These are phyloP conservation scores for Ptilorrhoa leucosticta DNA, from an alignment of 2,113 vertebrate genomes.

Conservation along the genomic window DNA sequence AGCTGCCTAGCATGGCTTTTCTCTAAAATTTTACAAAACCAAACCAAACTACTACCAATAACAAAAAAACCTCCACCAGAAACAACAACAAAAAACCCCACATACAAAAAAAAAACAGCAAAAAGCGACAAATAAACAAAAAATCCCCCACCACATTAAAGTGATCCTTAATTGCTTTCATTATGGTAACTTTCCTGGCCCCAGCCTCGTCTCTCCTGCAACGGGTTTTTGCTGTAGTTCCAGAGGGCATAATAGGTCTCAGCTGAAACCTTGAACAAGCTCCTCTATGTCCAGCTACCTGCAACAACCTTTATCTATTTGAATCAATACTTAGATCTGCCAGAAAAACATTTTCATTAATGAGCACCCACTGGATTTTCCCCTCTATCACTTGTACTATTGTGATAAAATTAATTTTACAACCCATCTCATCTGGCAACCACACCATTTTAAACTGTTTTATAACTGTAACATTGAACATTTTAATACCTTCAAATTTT, in stretches of 20 bases:
- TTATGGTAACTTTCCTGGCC: neutral
- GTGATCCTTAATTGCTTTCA: neutral
- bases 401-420: neutral
- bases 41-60: neutral
- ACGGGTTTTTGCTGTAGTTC: neutral
- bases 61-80: neutral
- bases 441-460: neutral
- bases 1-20: neutral
- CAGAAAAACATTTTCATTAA: neutral
- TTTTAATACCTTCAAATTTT: neutral
- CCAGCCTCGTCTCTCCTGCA: neutral
- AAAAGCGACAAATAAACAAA: neutral
- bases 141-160: neutral
- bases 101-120: neutral
- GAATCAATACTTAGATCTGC: neutral
- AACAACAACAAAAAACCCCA: neutral
- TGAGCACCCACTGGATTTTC: neutral
- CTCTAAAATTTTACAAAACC: neutral
- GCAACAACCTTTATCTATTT: neutral
- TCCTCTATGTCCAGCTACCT: neutral
- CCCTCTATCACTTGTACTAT: neutral
- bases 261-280: neutral
- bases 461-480: neutral
- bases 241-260: neutral
- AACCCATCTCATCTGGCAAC: neutral